Conservation (phyloP, 2,888 invertebrate species). For the Eristalis intricaria region DNA sequence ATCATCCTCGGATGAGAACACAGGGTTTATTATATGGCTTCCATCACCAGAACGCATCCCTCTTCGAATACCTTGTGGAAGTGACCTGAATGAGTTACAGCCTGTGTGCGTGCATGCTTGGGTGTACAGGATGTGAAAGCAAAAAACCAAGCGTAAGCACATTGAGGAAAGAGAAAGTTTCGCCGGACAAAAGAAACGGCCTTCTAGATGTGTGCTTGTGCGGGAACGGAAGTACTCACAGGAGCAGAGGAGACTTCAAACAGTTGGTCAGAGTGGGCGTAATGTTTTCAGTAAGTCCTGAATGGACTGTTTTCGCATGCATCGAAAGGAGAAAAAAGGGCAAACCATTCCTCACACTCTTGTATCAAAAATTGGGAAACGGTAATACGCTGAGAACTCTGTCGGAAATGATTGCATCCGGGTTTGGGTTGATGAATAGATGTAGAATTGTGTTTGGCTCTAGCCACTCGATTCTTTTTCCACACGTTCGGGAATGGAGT, state of each 20-base stretch:
- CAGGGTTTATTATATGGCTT: background rate
- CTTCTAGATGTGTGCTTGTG: background rate
- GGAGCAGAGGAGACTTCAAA: conserved; percentile 43
- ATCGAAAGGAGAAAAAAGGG: background rate
- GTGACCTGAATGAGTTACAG: conserved; percentile 58
- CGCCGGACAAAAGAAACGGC: conserved; percentile 28
- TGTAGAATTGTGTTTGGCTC: no score
- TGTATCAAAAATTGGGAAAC: conserved; percentile 38
- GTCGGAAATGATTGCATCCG: background rate
- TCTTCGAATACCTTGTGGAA: conserved; percentile 18
- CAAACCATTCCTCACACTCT: background rate
- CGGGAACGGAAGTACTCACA: conserved; percentile 23
- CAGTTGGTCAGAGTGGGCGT: conserved; percentile 27
- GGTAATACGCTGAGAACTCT: conserved; percentile 50
- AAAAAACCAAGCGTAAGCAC: conserved; percentile 20
- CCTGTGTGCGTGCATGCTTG: background rate
- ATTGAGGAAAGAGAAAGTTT: conserved; percentile 37
- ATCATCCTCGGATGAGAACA: background rate
- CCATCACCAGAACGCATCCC: conserved; percentile 11
- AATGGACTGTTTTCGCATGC: background rate
- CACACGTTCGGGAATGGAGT: background rate
- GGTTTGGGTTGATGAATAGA: background rate
- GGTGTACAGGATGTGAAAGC: background rate
- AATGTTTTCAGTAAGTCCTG: conserved; percentile 28
- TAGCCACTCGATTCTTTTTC: background rate